phyloP scores from a whole-genome alignment of 1,140 invertebrate genomes.

The Globodera ellingtonae region DNA sequence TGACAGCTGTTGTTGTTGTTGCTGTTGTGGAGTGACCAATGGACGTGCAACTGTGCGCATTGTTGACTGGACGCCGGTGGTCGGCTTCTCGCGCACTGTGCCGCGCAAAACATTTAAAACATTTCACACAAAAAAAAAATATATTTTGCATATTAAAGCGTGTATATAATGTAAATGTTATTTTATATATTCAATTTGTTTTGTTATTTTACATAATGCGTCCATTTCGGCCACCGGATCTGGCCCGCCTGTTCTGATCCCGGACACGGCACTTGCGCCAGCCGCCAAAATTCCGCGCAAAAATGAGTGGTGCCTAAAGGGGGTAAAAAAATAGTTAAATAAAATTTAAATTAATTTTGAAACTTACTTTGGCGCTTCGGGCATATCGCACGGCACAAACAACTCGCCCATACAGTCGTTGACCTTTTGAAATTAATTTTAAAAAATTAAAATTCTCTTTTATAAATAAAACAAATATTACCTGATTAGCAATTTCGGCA shows the following conservation, averaged over 20 bases:
- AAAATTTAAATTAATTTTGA: no score
- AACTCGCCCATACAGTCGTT: constrained; percentile 57
- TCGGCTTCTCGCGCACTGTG: constrained; percentile 52
- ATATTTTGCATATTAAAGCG: neutral
- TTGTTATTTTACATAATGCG: constrained; percentile 53
- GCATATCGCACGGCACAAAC: constrained; percentile 64
- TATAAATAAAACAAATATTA: constrained; percentile 25
- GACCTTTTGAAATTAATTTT: constrained; percentile 11
- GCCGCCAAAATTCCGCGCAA: constrained; percentile 54
- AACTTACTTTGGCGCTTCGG: constrained; percentile 57
- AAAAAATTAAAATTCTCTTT: neutral
- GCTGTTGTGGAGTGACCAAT: constrained; percentile 17
- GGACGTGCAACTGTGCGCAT: constrained; percentile 57
- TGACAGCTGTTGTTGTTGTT: constrained; percentile 36
- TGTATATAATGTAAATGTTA: neutral
- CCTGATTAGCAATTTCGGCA: constrained; percentile 56
- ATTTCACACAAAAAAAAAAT: no score
- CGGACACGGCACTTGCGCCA: constrained; percentile 23
- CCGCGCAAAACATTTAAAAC: no score
- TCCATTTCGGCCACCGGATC: constrained; percentile 52
- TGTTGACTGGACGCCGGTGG: constrained; percentile 26
- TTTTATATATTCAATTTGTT: constrained; percentile 24
- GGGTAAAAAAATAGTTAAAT: neutral
- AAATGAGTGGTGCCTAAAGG: constrained; percentile 45
- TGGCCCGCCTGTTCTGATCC: constrained; percentile 25